Evolutionary conservation across 1,140 invertebrate genomes (phyloP), one percentile per base, ranked within the genome.

Genomic region (Zaprionus taronus): DNA sequence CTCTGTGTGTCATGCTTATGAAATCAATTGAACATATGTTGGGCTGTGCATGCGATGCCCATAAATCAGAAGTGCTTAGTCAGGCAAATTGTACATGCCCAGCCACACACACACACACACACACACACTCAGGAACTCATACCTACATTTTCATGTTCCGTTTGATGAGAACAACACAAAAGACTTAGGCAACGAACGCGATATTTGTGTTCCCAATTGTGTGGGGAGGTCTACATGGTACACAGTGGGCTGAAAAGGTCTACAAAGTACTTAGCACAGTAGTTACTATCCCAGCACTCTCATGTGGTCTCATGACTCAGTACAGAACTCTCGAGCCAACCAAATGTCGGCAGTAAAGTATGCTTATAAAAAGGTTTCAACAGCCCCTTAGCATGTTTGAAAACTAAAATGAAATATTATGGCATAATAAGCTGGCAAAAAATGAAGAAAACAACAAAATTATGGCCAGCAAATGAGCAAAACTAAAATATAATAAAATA

Each of bases 1-100:
- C 20, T 5, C 9, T 51, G 17, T 51, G 36, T 87, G 84, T 89
- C 84, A 89, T 84, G 84, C 69, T 89, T 89, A 90, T 89, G 84
- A 89, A 87, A 87, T 89, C 84, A 84, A 84, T 89, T 89, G 81
- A 89, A 81, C 81, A 89, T 90, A 84, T 89, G 84, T 90, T 89
- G 77, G 61, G 34, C 63, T 58, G 47, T 58, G 47, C 70, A 61
- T 60, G 72, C 61, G 71, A 56, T 61, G 69, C 66, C 72, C 81
- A 89, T 89, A 89, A 90, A 90, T 84, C 85, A 90, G 84, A 84
- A 89, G 67, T 72, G 84, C 81, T 90, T 84, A 90, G 78, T 90
- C 85, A 85, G 80, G 41, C 69, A 71, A 71, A 55, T 34, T 55
- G 47, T 62, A 41, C 26, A 38, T 36, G 28, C 41, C 28, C 22